phyloP scores from a whole-genome alignment of 2,888 invertebrate genomes.

The Polymixis lichenea region DNA sequence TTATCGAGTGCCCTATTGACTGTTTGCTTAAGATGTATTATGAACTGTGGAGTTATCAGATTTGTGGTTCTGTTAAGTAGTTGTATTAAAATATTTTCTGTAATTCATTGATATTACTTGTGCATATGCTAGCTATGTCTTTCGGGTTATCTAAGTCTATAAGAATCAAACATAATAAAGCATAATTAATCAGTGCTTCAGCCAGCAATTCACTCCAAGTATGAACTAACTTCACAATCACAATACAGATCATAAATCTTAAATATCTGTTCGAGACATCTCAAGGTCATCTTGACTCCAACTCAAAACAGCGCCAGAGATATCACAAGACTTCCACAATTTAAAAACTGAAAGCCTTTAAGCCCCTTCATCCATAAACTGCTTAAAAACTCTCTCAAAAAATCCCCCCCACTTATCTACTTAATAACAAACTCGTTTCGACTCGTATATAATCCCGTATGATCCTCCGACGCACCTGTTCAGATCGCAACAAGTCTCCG shows the following conservation, averaged over 20 bases:
- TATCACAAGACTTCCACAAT: conserved; percentile 15
- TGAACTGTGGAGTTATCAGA: neutral
- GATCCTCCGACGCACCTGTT: conserved; percentile 69
- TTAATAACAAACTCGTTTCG: conserved; percentile 63
- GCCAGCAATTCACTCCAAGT: conserved; percentile 30
- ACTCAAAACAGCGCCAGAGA: conserved; percentile 3
- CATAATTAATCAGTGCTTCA: conserved; percentile 51
- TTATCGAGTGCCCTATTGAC: neutral
- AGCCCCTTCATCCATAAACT: conserved; percentile 42
- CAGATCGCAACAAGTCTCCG: conserved; percentile 68
- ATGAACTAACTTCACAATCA: conserved; percentile 17
- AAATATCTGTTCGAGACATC: conserved; percentile 46
- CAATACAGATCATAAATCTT: conserved; percentile 52
- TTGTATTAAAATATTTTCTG: neutral
- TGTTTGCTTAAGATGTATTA: neutral
- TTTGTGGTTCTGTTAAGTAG: neutral
- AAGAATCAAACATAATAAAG: neutral
- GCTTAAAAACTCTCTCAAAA: conserved; percentile 60
- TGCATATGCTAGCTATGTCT: neutral
- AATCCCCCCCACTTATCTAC: conserved; percentile 58
- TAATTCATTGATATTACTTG: neutral
- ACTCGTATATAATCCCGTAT: conserved; percentile 63
- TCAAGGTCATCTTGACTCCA: conserved; percentile 42
- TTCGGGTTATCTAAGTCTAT: neutral
- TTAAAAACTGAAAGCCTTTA: conserved; percentile 20